phyloP scores from a whole-genome alignment of 2,113 vertebrate genomes.

The Diphyllodes magnificus region DNA sequence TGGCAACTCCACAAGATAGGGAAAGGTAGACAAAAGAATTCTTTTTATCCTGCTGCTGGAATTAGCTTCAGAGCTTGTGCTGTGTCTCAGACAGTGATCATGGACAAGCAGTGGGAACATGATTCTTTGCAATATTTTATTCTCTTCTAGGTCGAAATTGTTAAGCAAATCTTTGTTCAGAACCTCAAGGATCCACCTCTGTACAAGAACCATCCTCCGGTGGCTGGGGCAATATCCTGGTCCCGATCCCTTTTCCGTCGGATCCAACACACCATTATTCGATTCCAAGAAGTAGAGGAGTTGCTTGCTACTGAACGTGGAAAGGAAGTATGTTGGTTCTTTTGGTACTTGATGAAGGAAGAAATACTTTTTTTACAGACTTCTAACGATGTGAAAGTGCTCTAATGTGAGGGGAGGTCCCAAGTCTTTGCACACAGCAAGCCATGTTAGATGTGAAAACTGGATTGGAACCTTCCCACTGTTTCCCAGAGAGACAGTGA shows the following conservation, averaged over 20 bases:
- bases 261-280: conserved; percentile 79
- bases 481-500: neutral
- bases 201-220: conserved; percentile 80
- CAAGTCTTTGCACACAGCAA: neutral
- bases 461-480: neutral
- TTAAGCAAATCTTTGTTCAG: conserved; percentile 76
- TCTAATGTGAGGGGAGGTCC: neutral
- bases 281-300: conserved; percentile 79
- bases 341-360: neutral
- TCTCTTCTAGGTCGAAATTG: conserved; percentile 76
- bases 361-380: neutral
- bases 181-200: conserved; percentile 77
- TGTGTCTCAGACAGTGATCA: neutral
- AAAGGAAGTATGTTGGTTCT: conserved; percentile 62
- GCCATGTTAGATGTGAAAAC: neutral
- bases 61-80: neutral
- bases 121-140: neutral
- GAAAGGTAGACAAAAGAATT: neutral
- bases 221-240: conserved; percentile 90
- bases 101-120: neutral
- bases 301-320: conserved; percentile 75
- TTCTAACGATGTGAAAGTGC: neutral
- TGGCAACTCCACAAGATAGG: neutral
- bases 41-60: neutral
- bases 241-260: conserved; percentile 75